Base-by-base conservation (phyloP, 92 coral and sea anemone genomes). In the Zoanthus solanderi region DNA sequence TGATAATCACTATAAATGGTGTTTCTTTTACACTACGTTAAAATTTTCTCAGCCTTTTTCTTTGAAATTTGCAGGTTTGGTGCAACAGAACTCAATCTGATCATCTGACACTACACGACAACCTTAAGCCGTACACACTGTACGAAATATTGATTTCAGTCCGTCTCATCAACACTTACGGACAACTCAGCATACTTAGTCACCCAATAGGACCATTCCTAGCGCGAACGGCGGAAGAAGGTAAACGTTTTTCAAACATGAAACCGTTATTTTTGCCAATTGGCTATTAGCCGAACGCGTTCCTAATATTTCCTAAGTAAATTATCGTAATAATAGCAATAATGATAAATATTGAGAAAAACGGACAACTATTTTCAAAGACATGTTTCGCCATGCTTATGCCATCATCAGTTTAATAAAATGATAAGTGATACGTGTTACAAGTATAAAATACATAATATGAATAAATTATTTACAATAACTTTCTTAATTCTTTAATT, bases 221-320 rank as follows among this genome's bases (percentile, higher is more conserved):
- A 7, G 85, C 73, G 14, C 57, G 53, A 68, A 81, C 85, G 2
- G 85, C 85, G 42, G 85, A 81, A 50, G 85, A 81, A 81, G 85
- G 85, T 66, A 46, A 12, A 44, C 11, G 5, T 50, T 46, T 74
- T 42, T 46, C 17, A n/a, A 18, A 13, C 45, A 74, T 37, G 18
- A 16, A 37, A 9, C 54, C 37, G 2, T 72, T 34, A 42, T n/a
- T n/a, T 37, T 37, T 37, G 4, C 42, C 42, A 37, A 37, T 37
- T 37, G 42, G 4, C 4, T 37, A 37, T 37, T 37, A 37, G 42
- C 42, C 42, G 42, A 37, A 37, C 42, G 42, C 42, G 23, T 23
- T 23, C 23, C 23, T 23, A 23, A 23, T 23, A 23, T 23, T 23
- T 23, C 23, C 23, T 23, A 23, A 23, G 23, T 23, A 23, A 23